phyloP scores from a whole-genome alignment of 1,140 invertebrate species.

The Monomorium pharaonis region DNA sequence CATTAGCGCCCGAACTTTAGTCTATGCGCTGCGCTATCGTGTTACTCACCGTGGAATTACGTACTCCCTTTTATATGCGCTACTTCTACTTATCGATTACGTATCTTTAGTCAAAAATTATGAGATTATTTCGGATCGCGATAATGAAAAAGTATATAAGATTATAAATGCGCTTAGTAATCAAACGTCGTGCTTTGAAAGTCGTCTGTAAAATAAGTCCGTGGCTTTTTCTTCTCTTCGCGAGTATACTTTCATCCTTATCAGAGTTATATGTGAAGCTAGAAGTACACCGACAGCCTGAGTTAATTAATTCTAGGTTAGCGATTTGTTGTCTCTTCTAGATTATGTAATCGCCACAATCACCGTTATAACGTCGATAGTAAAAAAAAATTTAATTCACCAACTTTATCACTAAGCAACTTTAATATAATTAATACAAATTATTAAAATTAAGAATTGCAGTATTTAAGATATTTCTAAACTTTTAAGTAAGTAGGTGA shows the following conservation, averaged over 20 bases:
- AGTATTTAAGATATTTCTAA: not conserved
- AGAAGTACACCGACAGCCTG: not conserved
- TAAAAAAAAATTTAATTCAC: conserved; percentile 17
- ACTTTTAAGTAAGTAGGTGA: no score
- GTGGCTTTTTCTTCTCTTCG: conserved; percentile 2
- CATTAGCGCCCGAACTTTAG: conserved; percentile 55
- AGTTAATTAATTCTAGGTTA: conserved; percentile 38
- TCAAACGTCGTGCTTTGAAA: not conserved
- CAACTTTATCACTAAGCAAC: not conserved
- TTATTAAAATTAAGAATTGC: not conserved
- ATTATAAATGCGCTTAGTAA: not conserved
- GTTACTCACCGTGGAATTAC: conserved; percentile 16
- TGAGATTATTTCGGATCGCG: not conserved
- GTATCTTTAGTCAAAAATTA: conserved; percentile 1
- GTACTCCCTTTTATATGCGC: conserved; percentile 17
- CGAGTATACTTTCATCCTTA: not conserved
- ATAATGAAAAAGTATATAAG: conserved; percentile 3
- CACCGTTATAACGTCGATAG: not conserved
- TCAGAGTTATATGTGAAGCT: not conserved
- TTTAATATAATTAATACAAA: not conserved
- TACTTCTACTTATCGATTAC: conserved; percentile 27
- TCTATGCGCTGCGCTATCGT: conserved; percentile 11
- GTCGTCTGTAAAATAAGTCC: not conserved
- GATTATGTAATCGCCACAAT: conserved; percentile 15
- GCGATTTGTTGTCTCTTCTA: conserved; percentile 12